These are phyloP conservation scores for Nezara viridula DNA, from an alignment of 2,888 invertebrate genomes.

Conservation along the genomic window DNA sequence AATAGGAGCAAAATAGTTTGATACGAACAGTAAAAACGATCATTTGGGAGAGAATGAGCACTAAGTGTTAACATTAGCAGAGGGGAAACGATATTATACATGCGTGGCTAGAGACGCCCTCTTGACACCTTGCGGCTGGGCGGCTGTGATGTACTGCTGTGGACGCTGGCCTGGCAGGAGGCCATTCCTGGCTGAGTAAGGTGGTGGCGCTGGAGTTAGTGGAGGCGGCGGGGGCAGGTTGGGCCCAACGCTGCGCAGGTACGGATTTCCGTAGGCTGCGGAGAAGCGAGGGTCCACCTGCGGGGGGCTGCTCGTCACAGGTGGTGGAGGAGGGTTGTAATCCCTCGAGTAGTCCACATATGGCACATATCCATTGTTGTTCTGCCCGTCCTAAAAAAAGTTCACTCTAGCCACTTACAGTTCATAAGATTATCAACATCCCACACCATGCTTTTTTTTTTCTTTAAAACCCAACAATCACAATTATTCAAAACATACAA, in stretches of 20 bases:
- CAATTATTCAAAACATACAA: constrained; percentile 12
- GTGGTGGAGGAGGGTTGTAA: constrained; percentile 81
- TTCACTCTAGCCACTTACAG: constrained; percentile 56
- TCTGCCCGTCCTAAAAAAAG: constrained; percentile 79
- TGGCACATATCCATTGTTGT: constrained; percentile 87
- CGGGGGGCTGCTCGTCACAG: constrained; percentile 68
- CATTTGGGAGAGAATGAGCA: constrained; percentile 58
- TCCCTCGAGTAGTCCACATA: constrained; percentile 91
- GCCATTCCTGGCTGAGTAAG: constrained; percentile 69
- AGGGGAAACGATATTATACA: constrained; percentile 70
- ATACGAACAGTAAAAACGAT: constrained; percentile 44
- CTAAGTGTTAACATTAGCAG: constrained; percentile 59
- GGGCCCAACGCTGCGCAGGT: constrained; percentile 81
- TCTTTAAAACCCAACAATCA: constrained; percentile 48
- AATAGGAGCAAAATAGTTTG: constrained; percentile 34
- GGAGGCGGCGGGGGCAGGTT: constrained; percentile 85
- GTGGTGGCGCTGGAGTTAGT: constrained; percentile 68
- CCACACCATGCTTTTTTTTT: constrained; percentile 55
- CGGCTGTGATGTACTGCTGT: constrained; percentile 74
- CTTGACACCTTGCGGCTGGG: constrained; percentile 73
- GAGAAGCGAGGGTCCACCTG: constrained; percentile 84
- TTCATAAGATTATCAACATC: constrained; percentile 42
- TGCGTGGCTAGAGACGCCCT: constrained; percentile 78
- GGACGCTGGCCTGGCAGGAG: constrained; percentile 68
- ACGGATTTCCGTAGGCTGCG: constrained; percentile 91